Evolutionary conservation across 1,140 invertebrate species (phyloP).

Genomic region (Octopus bimaculoides): DNA sequence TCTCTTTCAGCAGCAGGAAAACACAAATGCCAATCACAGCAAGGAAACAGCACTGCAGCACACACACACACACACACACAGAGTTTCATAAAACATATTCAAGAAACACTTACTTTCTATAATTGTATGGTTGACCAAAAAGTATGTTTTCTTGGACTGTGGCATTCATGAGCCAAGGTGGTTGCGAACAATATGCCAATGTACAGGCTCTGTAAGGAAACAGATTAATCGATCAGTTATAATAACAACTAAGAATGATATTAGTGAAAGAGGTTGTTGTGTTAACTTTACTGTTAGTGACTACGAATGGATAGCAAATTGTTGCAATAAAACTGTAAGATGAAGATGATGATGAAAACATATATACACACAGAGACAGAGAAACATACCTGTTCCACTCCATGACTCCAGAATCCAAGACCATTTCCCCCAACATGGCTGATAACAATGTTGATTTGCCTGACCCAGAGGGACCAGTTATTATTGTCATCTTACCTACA

Average conservation of each 20-base stretch:
- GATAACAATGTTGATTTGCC: constrained; percentile 56
- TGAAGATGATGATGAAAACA: background rate
- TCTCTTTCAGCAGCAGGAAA: too few relatives aligned
- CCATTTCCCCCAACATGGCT: constrained; percentile 57
- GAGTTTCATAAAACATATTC: too few relatives aligned
- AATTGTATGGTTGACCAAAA: constrained; percentile 44
- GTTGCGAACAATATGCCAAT: constrained; percentile 74
- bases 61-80: too few relatives aligned
- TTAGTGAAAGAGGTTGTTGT: too few relatives aligned
- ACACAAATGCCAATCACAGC: too few relatives aligned
- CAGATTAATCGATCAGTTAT: too few relatives aligned
- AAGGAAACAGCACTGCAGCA: too few relatives aligned
- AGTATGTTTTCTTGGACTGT: constrained; percentile 47
- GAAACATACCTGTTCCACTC: constrained; percentile 38
- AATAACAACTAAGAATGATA: too few relatives aligned
- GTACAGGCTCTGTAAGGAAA: constrained; percentile 29
- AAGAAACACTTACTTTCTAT: constrained; percentile 35
- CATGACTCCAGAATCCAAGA: constrained; percentile 39
- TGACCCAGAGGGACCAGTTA: constrained; percentile 56
- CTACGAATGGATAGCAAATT: too few relatives aligned
- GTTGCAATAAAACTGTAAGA: too few relatives aligned
- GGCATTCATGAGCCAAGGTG: constrained; percentile 74
- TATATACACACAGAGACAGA: background rate
- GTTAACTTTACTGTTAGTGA: too few relatives aligned
- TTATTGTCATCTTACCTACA: constrained; percentile 53